phyloP scores from a whole-genome alignment of 2,113 vertebrate genomes.

The Chionomys nivalis region DNA sequence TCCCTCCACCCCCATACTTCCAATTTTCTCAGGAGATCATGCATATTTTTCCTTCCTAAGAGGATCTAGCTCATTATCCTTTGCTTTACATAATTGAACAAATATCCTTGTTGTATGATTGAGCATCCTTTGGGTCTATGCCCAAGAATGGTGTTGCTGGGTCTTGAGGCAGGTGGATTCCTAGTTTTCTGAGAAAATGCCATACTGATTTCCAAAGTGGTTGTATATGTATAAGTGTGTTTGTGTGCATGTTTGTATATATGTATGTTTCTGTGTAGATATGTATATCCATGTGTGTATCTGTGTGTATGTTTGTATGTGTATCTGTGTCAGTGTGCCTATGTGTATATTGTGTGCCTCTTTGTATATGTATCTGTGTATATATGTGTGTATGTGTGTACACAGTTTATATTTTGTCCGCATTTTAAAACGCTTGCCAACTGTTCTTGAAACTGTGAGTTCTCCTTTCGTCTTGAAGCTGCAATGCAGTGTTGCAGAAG shows the following conservation, averaged over 20 bases:
- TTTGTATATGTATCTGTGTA: neutral
- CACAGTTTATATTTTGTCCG: neutral
- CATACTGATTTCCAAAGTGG: too few species aligned
- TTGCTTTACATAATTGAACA: too few species aligned
- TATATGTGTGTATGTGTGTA: neutral
- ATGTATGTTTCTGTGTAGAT: neutral
- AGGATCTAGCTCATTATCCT: too few species aligned
- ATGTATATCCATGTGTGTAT: neutral
- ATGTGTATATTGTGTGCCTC: neutral
- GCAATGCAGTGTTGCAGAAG: neutral
- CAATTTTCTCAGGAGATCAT: too few species aligned
- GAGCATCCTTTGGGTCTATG: too few species aligned
- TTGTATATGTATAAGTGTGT: too few species aligned
- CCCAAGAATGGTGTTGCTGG: too few species aligned
- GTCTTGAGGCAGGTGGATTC: too few species aligned
- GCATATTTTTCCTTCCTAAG: too few species aligned
- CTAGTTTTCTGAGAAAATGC: too few species aligned
- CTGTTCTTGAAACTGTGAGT: neutral
- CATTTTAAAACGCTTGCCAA: neutral
- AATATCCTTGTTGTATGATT: too few species aligned
- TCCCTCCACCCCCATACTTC: too few species aligned
- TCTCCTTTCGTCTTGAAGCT: neutral
- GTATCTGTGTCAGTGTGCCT: neutral
- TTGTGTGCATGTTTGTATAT: neutral
- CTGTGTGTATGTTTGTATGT: neutral